These are phyloP conservation scores for Cydia strobilella DNA, from an alignment of 1,140 invertebrate species.

Conservation along the genomic window DNA sequence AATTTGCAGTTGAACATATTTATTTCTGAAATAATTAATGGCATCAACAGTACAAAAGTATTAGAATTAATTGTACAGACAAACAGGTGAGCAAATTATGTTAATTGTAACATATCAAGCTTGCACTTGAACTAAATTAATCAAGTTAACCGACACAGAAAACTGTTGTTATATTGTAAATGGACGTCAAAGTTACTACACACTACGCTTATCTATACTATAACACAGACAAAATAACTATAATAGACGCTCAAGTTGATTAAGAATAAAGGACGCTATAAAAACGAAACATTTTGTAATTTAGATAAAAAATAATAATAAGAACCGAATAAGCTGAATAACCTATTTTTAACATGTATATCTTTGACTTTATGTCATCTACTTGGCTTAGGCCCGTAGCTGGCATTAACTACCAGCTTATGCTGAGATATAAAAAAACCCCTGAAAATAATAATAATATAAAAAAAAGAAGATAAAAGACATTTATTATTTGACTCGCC, in stretches of 20 bases:
- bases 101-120: conserved; percentile 26
- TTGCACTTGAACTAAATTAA: background rate
- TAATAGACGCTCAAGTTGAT: background rate
- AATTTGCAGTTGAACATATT: background rate
- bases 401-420: too few species aligned
- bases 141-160: background rate
- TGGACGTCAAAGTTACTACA: conserved; percentile 21
- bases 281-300: too few species aligned
- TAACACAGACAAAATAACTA: conserved; percentile 15
- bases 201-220: background rate
- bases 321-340: too few species aligned
- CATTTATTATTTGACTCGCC: too few species aligned
- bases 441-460: too few species aligned
- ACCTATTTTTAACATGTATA: too few species aligned
- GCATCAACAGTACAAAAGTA: conserved; percentile 27
- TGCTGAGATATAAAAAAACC: too few species aligned
- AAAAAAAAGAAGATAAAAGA: too few species aligned
- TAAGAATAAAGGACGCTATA: too few species aligned
- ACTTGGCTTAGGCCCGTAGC: too few species aligned
- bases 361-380: too few species aligned
- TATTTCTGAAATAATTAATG: background rate
- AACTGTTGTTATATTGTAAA: conserved; percentile 16
- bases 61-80: conserved; percentile 15
- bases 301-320: too few species aligned
- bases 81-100: conserved; percentile 27